Base-by-base conservation (phyloP, 1,140 invertebrate species). In the Phenacoccus solenopsis region DNA sequence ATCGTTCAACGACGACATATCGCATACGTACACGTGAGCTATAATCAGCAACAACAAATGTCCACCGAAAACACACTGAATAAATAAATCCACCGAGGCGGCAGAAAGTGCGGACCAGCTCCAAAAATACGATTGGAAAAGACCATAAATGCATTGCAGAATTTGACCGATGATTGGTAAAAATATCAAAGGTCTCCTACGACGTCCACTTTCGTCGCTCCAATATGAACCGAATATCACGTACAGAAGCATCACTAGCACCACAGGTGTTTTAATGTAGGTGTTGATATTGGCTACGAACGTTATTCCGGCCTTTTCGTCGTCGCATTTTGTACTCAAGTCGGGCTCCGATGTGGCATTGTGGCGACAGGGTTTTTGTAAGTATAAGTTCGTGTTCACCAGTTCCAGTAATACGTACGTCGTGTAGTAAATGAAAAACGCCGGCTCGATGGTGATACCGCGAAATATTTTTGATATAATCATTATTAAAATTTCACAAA, bases 151-250 rank as follows among this genome's bases (percentile, higher is more conserved):
- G 24, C 0, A 32, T 67, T 67, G 59, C 59, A 70, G n/a, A 64
- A 70, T 24, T n/a, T 70, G 56, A 25, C 72, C 71, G 1, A 71
- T 38, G 12, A 79, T 75, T 5, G 81, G 76, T 7, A 82, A 61
- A 1, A 81, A 71, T 49, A 84, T 75, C 1, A 81, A 78, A 10
- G 80, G 70, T 74, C 81, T 82, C 32, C 80, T 72, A 16, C 79
- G 76, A 49, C 70, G 67, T 27, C 70, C 73, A 69, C 70, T 71
- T 16, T 2, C 75, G 24, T 72, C 74, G 30, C 56, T 75, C 73
- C 61, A 79, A 28, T 28, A 76, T 24, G 30, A 75, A 1, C 72
- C 68, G 69, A 76, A 76, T 22, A 76, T 56, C 35, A 69, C 59
- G 68, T 68, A 69, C 28, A 64, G 24, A 10, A 71, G 16, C 9